A percentile compares a stretch with the other conserved stretches of the same genome.
These are phyloP conservation scores for Tenualosa thibaudeaui DNA, from an alignment of 2,797 vertebrate genomes.

Conservation along the genomic window DNA sequence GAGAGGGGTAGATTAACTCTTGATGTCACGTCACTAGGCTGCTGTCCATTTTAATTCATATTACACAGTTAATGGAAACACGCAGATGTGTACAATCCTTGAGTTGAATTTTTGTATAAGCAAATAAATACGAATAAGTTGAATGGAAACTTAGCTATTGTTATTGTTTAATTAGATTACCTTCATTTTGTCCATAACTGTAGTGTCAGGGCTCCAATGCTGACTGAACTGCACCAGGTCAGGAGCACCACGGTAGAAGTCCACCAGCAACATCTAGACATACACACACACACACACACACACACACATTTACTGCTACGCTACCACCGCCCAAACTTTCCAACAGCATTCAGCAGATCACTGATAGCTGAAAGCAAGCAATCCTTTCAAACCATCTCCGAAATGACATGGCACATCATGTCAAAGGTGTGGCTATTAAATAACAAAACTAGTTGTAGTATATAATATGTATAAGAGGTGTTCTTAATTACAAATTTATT, in stretches of 20 bases:
- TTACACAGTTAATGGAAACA: no score
- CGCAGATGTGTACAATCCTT: no score
- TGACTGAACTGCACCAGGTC: conserved; percentile 90
- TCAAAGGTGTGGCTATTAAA: background rate
- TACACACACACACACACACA: background rate
- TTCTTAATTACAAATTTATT: background rate
- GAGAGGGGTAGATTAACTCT: no score
- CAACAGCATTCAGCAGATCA: background rate
- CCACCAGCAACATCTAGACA: conserved; percentile 86
- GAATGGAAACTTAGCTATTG: no score
- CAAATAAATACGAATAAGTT: no score
- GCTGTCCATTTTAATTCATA: no score
- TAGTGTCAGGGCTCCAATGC: conserved; percentile 88
- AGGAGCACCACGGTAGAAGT: conserved; percentile 88
- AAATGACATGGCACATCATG: background rate
- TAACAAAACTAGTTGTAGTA: background rate
- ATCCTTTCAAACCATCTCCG: no score
- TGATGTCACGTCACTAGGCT: no score
- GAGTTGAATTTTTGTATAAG: no score
- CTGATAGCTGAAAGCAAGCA: background rate
- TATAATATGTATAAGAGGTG: background rate
- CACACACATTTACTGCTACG: no score
- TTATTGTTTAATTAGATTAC: conserved; percentile 57
- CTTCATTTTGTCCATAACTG: conserved; percentile 94
- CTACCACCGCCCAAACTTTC: background rate